Percentiles rank a stretch among this genome's conserved stretches.
Conservation (phyloP, 2,797 vertebrate genomes). For the Siniperca obscura region DNA sequence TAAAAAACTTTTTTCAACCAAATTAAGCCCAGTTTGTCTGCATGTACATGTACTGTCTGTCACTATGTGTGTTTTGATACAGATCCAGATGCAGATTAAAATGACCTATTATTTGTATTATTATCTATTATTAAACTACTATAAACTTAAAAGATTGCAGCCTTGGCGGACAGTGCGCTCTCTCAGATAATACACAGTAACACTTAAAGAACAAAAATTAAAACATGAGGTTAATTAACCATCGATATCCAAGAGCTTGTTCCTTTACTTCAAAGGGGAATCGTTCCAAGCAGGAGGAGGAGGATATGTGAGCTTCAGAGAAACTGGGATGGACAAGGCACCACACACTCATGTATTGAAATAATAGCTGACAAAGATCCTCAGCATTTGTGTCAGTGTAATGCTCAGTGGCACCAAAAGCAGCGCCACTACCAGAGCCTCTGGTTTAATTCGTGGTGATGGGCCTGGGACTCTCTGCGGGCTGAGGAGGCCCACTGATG, state of each 20-base stretch:
- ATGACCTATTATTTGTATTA: background rate
- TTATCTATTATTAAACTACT: background rate
- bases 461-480: constrained; percentile 80
- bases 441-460: constrained; percentile 81
- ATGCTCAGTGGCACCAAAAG: constrained; percentile 85
- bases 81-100: constrained; percentile 2
- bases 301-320: constrained; percentile 66
- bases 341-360: constrained; percentile 82
- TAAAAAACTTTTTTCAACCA: background rate
- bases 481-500: constrained; percentile 76
- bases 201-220: constrained; percentile 17
- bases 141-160: background rate
- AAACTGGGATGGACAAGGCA: constrained; percentile 75
- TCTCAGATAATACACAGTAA: constrained; percentile 2
- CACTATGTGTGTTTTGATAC: background rate
- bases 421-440: constrained; percentile 78
- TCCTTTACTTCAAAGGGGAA: constrained; percentile 51
- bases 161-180: background rate
- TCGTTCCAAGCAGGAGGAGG: constrained; percentile 54
- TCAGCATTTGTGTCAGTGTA: constrained; percentile 82
- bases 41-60: background rate
- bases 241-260: constrained; percentile 38
- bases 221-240: constrained; percentile 51
- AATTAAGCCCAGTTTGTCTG: background rate
- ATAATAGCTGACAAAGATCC: constrained; percentile 87